Evolutionary conservation across 1,140 invertebrate genomes (phyloP).

Genomic region (Homarus americanus): DNA sequence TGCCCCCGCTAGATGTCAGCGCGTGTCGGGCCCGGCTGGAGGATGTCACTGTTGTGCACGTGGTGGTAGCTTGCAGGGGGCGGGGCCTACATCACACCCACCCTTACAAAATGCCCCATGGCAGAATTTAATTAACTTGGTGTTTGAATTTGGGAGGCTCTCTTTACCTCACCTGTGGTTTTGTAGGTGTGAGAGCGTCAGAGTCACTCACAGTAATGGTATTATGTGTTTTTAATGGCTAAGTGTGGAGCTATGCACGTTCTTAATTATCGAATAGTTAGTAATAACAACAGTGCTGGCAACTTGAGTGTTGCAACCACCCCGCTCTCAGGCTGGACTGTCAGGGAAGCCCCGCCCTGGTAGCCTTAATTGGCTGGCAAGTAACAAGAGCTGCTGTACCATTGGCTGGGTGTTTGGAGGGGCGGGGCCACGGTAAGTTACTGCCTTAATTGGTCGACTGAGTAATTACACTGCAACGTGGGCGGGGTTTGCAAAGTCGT

Average conservation of each 20-base stretch:
- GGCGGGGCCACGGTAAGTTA: slow-evolving; percentile 62
- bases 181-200: neutral
- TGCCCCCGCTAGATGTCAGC: slow-evolving; percentile 58
- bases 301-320: slow-evolving; percentile 48
- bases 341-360: slow-evolving; percentile 43
- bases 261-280: neutral
- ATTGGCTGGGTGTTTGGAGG: slow-evolving; percentile 36
- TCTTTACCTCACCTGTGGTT: neutral
- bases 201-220: neutral
- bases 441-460: slow-evolving; percentile 69
- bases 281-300: slow-evolving; percentile 41
- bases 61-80: slow-evolving; percentile 40
- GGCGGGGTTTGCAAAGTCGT: slow-evolving; percentile 68
- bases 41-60: slow-evolving; percentile 52
- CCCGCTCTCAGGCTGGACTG: neutral
- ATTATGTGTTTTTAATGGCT: neutral
- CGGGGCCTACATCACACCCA: neutral
- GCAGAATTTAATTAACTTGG: neutral
- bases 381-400: slow-evolving; percentile 36
- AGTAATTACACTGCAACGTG: slow-evolving; percentile 68
- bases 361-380: slow-evolving; percentile 63
- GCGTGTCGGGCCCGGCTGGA: slow-evolving; percentile 25
- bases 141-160: neutral
- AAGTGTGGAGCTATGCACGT: neutral
- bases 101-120: neutral